These are phyloP conservation scores for Panulirus ornatus DNA, from an alignment of 1,140 invertebrate species.

Conservation along the genomic window DNA sequence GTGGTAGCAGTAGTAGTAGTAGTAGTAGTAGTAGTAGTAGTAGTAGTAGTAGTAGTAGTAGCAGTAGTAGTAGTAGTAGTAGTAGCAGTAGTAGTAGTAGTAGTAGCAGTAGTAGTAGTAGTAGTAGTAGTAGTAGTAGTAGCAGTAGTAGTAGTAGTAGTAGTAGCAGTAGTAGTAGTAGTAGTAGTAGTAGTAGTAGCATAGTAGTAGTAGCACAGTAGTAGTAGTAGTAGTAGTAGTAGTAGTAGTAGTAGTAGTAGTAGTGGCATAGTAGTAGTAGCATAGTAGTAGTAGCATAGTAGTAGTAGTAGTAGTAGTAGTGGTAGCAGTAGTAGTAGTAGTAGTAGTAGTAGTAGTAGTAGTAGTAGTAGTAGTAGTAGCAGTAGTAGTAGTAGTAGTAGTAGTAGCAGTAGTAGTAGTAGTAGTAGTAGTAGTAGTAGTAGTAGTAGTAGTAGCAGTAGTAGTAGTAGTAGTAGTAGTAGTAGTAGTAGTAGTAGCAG, in stretches of 20 bases:
- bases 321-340: slow-evolving; percentile 4
- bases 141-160: slow-evolving; percentile 12
- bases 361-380: slow-evolving; percentile 4
- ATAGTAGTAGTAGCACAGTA: too few species aligned
- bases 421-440: slow-evolving; percentile 35
- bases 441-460: slow-evolving; percentile 33
- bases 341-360: slow-evolving; percentile 10
- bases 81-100: slow-evolving; percentile 33
- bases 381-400: slow-evolving; percentile 34
- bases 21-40: not conserved
- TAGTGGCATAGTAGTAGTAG: too few species aligned
- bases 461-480: slow-evolving; percentile 35
- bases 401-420: not conserved
- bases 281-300: too few species aligned
- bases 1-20: not conserved
- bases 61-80: not conserved
- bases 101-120: slow-evolving; percentile 33
- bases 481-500: slow-evolving; percentile 19
- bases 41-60: not conserved
- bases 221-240: not conserved
- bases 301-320: slow-evolving; percentile 9
- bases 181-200: slow-evolving; percentile 10
- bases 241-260: slow-evolving; percentile 10
- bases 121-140: slow-evolving; percentile 35
- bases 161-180: not conserved